Conservation (phyloP, 2,113 vertebrate species). For the Elgaria multicarinata region DNA sequence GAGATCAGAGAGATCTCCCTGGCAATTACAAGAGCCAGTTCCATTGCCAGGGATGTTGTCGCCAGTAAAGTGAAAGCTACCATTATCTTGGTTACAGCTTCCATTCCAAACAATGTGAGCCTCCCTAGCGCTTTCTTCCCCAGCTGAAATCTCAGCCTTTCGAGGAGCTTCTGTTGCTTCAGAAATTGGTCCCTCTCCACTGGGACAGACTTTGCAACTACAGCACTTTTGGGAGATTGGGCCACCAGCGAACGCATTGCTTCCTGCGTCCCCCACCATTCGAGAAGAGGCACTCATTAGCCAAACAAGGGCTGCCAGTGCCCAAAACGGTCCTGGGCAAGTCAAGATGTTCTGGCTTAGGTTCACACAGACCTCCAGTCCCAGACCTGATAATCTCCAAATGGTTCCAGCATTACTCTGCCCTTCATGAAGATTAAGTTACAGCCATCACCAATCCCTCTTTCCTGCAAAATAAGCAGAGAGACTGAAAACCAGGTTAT, state of each 20-base stretch:
- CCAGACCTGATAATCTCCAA: slow-evolving; percentile 57
- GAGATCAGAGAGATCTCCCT: slow-evolving; percentile 27
- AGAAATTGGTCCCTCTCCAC: not conserved
- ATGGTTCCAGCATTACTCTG: slow-evolving; percentile 46
- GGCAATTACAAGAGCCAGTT: slow-evolving; percentile 55
- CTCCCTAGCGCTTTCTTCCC: slow-evolving; percentile 22
- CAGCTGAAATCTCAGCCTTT: not conserved
- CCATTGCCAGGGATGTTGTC: slow-evolving; percentile 17
- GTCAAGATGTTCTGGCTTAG: slow-evolving; percentile 34
- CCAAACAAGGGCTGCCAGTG: not conserved
- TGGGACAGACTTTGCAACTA: slow-evolving; percentile 29
- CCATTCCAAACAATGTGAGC: slow-evolving; percentile 55
- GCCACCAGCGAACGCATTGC: slow-evolving; percentile 44
- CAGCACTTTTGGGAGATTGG: slow-evolving; percentile 48
- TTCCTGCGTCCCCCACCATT: slow-evolving; percentile 51
- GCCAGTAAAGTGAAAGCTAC: slow-evolving; percentile 12
- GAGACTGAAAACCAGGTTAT: not conserved
- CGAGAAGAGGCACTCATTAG: slow-evolving; percentile 59
- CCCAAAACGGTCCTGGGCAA: slow-evolving; percentile 7
- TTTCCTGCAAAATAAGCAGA: slow-evolving; percentile 7
- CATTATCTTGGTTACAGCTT: slow-evolving; percentile 31
- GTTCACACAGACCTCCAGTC: slow-evolving; percentile 50
- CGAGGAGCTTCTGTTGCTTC: not conserved
- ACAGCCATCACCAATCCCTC: slow-evolving; percentile 49
- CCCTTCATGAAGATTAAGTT: slow-evolving; percentile 52